Evolutionary conservation across 2,113 vertebrate species (phyloP), one percentile per base, ranked within the genome.

Genomic region (Oostethus manadensis): DNA sequence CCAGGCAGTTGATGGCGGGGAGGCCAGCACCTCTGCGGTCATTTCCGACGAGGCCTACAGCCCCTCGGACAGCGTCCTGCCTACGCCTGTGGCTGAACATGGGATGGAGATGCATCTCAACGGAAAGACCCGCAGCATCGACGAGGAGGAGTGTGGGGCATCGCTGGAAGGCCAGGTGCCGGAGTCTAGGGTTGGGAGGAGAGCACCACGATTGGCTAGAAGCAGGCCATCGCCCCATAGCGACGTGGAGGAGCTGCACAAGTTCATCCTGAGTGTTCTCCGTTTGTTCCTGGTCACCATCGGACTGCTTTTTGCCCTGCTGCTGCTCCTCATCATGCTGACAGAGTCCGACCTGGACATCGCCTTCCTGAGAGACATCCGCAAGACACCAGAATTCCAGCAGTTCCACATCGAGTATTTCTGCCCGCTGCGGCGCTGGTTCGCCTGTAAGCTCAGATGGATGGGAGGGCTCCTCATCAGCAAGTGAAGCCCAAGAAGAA

Each of bases 341-440:
- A 95, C 94, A 15, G 96, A 98, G 88, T 98, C 96, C 51, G 93
- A 97, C 87, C 91, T 98, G 90, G 96, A 98, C 88, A 88, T 95
- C 80, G 92, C 94, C 82, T 95, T 97, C 92, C 91, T 98, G 84
- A 94, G 93, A 10, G 94, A 98, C 92, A 97, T 98, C 84, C 94
- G 96, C 69, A 93, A 94, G 87, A 97, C 94, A 51, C 94, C 96
- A 0, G 94, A 98, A 84, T 98, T 98, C 86, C 93, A 98, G 91
- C 94, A 97, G 74, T 96, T 98, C 86, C 96, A 98, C 90, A 93
- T 96, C 85, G 93, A 95, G 86, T 98, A 97, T 88, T 98, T 98
- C 91, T 98, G 94, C 89, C 96, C 96, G 79, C 93, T 98, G 89
- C 93, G 96, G 88, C 93, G 94, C 89, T 98, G 95, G 95, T 89